These are phyloP conservation scores for Phoxinus dragarum DNA, from an alignment of 2,797 vertebrate species.

Conservation along the genomic window DNA sequence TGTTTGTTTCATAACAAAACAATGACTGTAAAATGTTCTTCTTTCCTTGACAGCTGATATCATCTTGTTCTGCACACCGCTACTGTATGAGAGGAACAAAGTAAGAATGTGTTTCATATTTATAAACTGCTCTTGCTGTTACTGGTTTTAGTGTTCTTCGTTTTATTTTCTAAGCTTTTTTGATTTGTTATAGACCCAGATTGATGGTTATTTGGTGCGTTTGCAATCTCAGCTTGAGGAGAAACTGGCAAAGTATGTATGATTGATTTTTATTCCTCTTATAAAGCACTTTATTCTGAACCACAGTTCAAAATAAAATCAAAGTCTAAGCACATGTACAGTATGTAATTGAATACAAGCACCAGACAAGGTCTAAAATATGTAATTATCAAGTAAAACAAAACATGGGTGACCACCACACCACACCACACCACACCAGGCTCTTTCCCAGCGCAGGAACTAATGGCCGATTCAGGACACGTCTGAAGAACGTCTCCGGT, in stretches of 20 bases:
- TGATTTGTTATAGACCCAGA: background rate
- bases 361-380: background rate
- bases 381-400: background rate
- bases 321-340: background rate
- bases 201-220: background rate
- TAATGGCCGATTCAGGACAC: too few species aligned
- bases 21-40: background rate
- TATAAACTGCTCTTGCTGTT: background rate
- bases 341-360: background rate
- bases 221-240: background rate
- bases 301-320: background rate
- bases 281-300: background rate
- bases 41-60: background rate
- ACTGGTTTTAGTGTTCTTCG: background rate
- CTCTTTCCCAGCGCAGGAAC: too few species aligned
- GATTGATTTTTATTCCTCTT: background rate
- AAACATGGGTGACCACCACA: background rate
- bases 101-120: background rate
- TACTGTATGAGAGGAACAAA: constrained; percentile 1
- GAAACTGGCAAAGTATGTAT: constrained; percentile 1
- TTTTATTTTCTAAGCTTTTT: background rate
- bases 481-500: too few species aligned
- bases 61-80: background rate
- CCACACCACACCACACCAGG: too few species aligned
- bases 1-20: background rate